phyloP scores from a whole-genome alignment of 2,113 vertebrate species.

The Hydropotes inermis region DNA sequence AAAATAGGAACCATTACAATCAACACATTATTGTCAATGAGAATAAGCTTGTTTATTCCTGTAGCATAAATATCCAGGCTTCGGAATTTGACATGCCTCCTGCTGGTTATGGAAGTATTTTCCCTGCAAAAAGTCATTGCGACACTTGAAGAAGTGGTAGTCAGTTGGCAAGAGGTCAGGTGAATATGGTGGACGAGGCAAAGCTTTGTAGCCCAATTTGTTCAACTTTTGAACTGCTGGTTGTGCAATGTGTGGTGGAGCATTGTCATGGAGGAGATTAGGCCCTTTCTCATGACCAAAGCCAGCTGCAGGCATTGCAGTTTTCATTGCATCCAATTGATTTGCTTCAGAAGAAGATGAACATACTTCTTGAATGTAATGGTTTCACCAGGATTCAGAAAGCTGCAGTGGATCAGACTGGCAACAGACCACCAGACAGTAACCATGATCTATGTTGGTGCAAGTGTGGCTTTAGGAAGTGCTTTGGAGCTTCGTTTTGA shows the following conservation, averaged over 20 bases:
- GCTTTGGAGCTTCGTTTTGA: neutral
- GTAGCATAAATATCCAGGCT: neutral
- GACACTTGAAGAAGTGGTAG: neutral
- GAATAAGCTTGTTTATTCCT: neutral
- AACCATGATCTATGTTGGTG: neutral
- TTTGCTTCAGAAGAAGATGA: neutral
- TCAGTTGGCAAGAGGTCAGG: neutral
- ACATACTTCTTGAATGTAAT: neutral
- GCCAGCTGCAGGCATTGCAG: neutral
- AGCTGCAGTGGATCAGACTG: neutral
- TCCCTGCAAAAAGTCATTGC: neutral
- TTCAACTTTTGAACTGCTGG: neutral
- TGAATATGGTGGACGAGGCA: neutral
- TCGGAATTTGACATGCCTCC: neutral
- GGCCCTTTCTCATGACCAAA: neutral
- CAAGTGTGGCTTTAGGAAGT: neutral
- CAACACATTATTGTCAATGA: neutral
- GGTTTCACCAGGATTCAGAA: neutral
- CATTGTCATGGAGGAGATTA: neutral
- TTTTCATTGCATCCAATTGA: neutral
- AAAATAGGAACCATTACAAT: neutral
- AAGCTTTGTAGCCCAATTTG: neutral
- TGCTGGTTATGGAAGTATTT: neutral
- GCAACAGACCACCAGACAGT: neutral
- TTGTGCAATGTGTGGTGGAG: neutral